Evolutionary conservation across 2,888 invertebrate genomes (phyloP).

Genomic region (Osmoderma eremita): DNA sequence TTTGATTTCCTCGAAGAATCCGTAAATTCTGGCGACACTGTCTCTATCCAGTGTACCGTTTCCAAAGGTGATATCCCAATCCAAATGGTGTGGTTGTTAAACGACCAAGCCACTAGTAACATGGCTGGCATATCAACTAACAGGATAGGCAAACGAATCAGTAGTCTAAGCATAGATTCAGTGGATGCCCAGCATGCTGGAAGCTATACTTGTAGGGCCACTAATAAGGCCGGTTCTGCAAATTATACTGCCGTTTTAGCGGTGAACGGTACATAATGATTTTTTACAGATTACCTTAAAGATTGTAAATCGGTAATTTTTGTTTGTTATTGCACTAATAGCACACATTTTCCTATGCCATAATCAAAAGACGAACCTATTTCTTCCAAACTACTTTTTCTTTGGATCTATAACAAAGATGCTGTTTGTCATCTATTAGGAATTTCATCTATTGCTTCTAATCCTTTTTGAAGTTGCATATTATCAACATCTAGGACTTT

Average conservation of each 20-base stretch:
- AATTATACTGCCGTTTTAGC: constrained; percentile 71
- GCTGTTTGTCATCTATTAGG: no score
- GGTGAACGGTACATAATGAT: constrained; percentile 64
- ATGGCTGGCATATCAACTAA: constrained; percentile 65
- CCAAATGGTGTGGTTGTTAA: constrained; percentile 73
- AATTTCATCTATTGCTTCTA: no score
- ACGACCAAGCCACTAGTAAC: constrained; percentile 67
- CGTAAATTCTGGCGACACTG: constrained; percentile 75
- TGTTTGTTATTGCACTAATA: no score
- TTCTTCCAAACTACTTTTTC: no score
- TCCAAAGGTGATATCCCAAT: constrained; percentile 77
- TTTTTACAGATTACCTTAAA: not conserved
- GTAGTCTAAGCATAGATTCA: constrained; percentile 70
- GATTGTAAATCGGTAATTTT: not conserved
- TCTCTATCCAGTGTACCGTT: constrained; percentile 73
- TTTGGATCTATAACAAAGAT: no score
- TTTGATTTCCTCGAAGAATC: constrained; percentile 73
- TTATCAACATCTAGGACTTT: no score
- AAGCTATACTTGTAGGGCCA: constrained; percentile 76
- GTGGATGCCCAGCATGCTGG: constrained; percentile 75
- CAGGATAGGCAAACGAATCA: constrained; percentile 64
- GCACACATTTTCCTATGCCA: no score
- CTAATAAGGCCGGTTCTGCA: constrained; percentile 73
- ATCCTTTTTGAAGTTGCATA: no score
- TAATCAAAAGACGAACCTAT: no score